These are phyloP conservation scores for Butastur rufipennis DNA, from an alignment of 2,113 vertebrate species.

Conservation along the genomic window DNA sequence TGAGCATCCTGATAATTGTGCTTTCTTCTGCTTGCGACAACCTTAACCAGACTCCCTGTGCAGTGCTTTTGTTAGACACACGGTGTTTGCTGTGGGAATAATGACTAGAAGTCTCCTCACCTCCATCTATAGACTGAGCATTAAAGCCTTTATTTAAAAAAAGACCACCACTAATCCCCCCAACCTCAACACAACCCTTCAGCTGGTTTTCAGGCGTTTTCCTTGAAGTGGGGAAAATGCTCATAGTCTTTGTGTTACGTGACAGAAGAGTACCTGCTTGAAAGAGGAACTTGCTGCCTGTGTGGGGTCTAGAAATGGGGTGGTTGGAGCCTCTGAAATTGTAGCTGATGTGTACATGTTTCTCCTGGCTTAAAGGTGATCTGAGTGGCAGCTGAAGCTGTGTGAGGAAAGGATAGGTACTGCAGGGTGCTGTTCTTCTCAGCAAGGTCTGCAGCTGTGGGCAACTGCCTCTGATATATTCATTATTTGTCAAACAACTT, in stretches of 20 bases:
- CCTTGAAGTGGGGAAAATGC: neutral
- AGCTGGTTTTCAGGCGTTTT: neutral
- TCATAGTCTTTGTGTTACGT: rapidly evolving
- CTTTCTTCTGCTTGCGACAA: neutral
- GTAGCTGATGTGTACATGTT: neutral
- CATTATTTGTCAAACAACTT: neutral
- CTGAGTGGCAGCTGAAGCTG: neutral
- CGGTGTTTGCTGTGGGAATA: neutral
- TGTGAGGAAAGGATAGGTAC: neutral
- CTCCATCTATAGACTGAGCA: neutral
- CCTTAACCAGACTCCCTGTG: neutral
- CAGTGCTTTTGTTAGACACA: rapidly evolving
- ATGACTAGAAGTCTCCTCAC: neutral
- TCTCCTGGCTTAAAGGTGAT: neutral
- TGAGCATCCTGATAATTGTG: neutral
- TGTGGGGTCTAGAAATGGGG: neutral
- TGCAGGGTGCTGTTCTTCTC: neutral
- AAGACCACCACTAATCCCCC: too few relatives aligned
- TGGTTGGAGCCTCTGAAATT: neutral
- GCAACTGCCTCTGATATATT: too few relatives aligned
- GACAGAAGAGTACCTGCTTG: neutral
- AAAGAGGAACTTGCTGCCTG: neutral
- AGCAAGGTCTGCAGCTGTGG: rapidly evolving
- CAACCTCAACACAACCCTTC: neutral
- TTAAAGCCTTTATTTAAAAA: neutral